Percentiles rank a stretch among this genome's conserved stretches.
Evolutionary conservation across 1,140 invertebrate genomes (phyloP).

Genomic region (Bombus pyrosoma): DNA sequence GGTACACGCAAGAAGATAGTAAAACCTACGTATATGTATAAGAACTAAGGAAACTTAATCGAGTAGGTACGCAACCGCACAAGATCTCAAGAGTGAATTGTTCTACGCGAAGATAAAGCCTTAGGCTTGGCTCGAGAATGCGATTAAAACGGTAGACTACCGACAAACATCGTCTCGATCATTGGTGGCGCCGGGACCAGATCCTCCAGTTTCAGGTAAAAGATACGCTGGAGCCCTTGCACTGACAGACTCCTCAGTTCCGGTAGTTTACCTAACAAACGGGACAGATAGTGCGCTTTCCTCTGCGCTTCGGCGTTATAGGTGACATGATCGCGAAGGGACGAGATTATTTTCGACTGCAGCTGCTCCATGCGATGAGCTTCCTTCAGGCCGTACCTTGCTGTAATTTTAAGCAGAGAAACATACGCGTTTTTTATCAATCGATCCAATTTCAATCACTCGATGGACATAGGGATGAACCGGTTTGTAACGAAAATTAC

Average conservation of each 20-base stretch:
- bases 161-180: constrained; percentile 97
- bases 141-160: constrained; percentile 91
- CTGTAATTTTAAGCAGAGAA: constrained; percentile 82
- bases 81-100: constrained; percentile 45
- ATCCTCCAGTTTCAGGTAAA: constrained; percentile 96
- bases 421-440: neutral
- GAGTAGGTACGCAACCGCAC: constrained; percentile 54
- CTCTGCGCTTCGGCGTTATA: constrained; percentile 95
- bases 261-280: constrained; percentile 94
- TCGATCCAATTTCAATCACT: neutral
- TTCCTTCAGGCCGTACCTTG: constrained; percentile 95
- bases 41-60: constrained; percentile 55
- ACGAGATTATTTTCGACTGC: constrained; percentile 97
- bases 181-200: constrained; percentile 94
- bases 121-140: constrained; percentile 24
- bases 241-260: constrained; percentile 95
- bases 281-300: constrained; percentile 95
- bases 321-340: constrained; percentile 96
- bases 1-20: constrained; percentile 58
- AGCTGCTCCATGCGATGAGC: constrained; percentile 95
- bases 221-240: constrained; percentile 96
- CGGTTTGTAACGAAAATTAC: neutral
- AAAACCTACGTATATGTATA: constrained; percentile 50
- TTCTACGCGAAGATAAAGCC: constrained; percentile 50
- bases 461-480: neutral